These are phyloP conservation scores for Cantharis lateralis DNA, from an alignment of 2,888 invertebrate species.

Conservation along the genomic window DNA sequence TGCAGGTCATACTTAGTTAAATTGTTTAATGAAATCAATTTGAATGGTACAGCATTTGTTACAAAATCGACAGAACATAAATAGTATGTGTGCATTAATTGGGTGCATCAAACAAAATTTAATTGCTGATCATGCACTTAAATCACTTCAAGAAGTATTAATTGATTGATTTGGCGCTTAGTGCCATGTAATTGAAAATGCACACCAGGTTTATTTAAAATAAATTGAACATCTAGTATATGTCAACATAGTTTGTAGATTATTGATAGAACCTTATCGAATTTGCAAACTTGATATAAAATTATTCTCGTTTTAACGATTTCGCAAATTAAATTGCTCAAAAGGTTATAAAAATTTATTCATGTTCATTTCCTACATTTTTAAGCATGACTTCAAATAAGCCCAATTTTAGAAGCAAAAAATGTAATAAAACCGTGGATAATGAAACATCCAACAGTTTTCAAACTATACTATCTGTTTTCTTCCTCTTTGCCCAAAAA, in stretches of 20 bases:
- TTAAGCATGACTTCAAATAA: too few species aligned
- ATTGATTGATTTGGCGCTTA: background rate
- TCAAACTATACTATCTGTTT: too few species aligned
- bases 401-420: too few species aligned
- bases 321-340: background rate
- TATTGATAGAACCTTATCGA: background rate
- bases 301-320: background rate
- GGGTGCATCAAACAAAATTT: background rate
- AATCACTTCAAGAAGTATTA: background rate
- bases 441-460: too few species aligned
- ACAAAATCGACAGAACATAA: background rate
- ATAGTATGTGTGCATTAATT: background rate
- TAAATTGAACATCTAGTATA: background rate
- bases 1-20: too few species aligned
- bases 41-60: too few species aligned
- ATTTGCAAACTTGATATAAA: background rate
- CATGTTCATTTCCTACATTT: too few species aligned
- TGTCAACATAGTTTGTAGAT: background rate
- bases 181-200: background rate
- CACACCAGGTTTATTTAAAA: background rate
- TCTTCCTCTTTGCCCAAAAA: too few species aligned
- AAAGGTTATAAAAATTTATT: too few species aligned
- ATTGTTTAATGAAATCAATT: too few species aligned
- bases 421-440: too few species aligned
- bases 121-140: background rate